Percentiles rank a stretch among this genome's conserved stretches.
These are phyloP conservation scores for Lucilia sericata DNA, from an alignment of 1,140 invertebrate species.

Conservation along the genomic window DNA sequence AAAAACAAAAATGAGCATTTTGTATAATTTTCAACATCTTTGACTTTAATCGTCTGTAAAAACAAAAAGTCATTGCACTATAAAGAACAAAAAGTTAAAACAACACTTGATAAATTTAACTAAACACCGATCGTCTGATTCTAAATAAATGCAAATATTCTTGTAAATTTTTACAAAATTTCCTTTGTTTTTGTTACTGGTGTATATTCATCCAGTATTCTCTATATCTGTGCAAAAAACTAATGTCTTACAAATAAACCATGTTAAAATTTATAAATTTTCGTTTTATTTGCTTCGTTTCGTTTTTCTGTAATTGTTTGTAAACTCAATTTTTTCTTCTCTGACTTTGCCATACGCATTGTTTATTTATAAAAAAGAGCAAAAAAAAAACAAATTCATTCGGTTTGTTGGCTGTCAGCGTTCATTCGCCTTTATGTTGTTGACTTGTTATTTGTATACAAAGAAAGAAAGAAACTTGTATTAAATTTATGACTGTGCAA, in stretches of 20 bases:
- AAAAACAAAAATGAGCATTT: no score
- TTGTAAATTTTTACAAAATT: neutral
- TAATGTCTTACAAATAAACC: neutral
- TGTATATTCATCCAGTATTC: neutral
- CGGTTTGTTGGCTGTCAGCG: neutral
- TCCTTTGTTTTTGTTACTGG: no score
- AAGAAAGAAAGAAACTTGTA: neutral
- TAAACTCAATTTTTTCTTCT: neutral
- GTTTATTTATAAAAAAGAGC: neutral
- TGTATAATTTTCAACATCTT: neutral
- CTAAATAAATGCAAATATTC: neutral
- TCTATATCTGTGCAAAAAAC: neutral
- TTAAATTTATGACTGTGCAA: neutral
- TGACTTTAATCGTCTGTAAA: neutral
- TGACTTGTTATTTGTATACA: neutral
- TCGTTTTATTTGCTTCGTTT: neutral
- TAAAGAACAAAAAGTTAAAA: neutral
- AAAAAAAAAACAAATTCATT: neutral
- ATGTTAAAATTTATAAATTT: neutral
- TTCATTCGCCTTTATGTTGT: slow-evolving; percentile 12
- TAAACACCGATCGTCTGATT: neutral
- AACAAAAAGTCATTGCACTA: slow-evolving; percentile 3
- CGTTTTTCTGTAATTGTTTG: neutral
- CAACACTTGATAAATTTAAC: neutral
- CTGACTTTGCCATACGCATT: neutral